phyloP scores from a whole-genome alignment of 2,113 vertebrate genomes.

The Parus major region DNA sequence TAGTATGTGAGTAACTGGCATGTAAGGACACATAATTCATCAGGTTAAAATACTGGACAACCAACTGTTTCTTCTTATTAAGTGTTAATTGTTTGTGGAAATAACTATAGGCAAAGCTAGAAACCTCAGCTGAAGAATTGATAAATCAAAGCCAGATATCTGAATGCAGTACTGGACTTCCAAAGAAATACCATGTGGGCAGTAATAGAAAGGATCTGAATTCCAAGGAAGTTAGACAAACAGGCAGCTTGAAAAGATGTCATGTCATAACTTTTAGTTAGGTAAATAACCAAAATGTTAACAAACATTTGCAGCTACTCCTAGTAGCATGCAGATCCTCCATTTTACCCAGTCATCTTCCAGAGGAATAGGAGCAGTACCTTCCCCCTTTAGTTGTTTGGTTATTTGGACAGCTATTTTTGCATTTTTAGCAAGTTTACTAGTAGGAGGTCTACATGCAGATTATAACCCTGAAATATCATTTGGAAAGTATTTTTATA shows the following conservation, averaged over 20 bases:
- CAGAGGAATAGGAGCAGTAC: not conserved
- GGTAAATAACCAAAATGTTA: not conserved
- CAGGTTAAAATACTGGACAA: not conserved
- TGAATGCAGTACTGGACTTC: not conserved
- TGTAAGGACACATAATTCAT: not conserved
- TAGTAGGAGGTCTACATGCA: not conserved
- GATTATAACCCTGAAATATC: not conserved
- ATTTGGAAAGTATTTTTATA: not conserved
- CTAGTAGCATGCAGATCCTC: not conserved
- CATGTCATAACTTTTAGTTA: not conserved
- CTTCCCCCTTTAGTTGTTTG: not conserved
- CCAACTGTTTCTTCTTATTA: not conserved
- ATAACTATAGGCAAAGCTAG: not conserved
- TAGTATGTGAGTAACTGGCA: not conserved
- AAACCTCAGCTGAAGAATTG: not conserved
- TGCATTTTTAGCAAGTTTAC: not conserved
- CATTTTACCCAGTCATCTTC: not conserved
- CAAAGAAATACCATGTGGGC: not conserved
- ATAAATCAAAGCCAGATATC: not conserved
- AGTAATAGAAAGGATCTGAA: not conserved
- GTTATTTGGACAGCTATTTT: not conserved
- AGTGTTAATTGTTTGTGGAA: not conserved
- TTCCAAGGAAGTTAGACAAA: not conserved
- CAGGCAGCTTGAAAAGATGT: not conserved
- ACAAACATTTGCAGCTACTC: not conserved